phyloP scores from a whole-genome alignment of 2,888 invertebrate species.

The Scaptomyza flava region DNA sequence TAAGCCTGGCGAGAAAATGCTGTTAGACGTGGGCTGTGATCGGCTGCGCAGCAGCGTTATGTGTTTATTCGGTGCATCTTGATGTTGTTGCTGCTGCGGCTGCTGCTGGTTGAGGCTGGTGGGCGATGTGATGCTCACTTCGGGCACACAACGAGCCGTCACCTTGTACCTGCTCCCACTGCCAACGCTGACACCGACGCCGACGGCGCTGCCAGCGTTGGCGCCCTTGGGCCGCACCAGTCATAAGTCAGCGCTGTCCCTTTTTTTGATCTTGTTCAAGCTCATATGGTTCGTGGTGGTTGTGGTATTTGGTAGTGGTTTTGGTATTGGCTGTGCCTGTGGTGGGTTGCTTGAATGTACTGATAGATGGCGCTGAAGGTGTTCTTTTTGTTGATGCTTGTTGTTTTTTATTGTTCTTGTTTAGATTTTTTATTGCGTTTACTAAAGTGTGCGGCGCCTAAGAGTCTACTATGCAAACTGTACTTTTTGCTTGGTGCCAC shows the following conservation, averaged over 20 bases:
- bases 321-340: constrained; percentile 36
- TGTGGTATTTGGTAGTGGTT: constrained; percentile 6
- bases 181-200: constrained; percentile 78
- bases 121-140: constrained; percentile 84
- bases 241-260: constrained; percentile 84
- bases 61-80: constrained; percentile 67
- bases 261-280: constrained; percentile 83
- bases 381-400: constrained; percentile 27
- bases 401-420: constrained; percentile 30
- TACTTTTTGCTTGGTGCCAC: constrained; percentile 66
- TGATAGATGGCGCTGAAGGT: constrained; percentile 52
- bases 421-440: constrained; percentile 37
- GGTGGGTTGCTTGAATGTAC: constrained; percentile 64
- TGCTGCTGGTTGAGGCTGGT: constrained; percentile 56
- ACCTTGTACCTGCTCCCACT: constrained; percentile 84
- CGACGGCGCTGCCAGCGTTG: constrained; percentile 64
- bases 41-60: constrained; percentile 74
- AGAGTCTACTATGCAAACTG: constrained; percentile 72
- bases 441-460: constrained; percentile 71
- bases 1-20: constrained; percentile 81
- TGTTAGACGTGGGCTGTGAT: constrained; percentile 80
- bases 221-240: constrained; percentile 82
- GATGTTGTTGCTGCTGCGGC: constrained; percentile 28
- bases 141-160: constrained; percentile 84
- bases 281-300: constrained; percentile 75